Evolutionary conservation across 2,113 vertebrate species (phyloP).

Genomic region (Hemiscyllium ocellatum): DNA sequence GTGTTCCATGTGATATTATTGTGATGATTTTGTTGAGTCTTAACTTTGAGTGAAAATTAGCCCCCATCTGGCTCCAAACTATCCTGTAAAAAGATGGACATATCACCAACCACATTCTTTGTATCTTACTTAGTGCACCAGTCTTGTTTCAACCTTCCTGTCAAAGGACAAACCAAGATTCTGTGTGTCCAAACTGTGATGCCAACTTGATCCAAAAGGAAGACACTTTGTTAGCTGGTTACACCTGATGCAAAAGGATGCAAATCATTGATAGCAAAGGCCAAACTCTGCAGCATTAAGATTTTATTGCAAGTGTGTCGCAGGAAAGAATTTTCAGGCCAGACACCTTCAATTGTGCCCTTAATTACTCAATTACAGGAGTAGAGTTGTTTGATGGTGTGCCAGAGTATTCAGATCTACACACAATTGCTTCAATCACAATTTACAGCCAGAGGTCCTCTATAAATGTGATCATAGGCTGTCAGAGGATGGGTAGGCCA

Average conservation of each 20-base stretch:
- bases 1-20: too few relatives aligned
- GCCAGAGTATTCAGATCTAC: not conserved
- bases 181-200: not conserved
- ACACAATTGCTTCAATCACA: not conserved
- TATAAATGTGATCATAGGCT: too few relatives aligned
- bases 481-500: too few relatives aligned
- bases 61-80: too few relatives aligned
- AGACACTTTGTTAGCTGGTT: not conserved
- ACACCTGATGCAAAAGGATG: not conserved
- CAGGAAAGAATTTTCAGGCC: not conserved
- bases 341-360: not conserved
- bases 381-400: not conserved
- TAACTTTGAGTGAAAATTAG: too few relatives aligned
- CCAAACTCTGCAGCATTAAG: not conserved
- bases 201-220: not conserved
- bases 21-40: too few relatives aligned
- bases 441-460: not conserved
- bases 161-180: too few relatives aligned
- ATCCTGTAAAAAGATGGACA: too few relatives aligned
- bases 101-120: too few relatives aligned
- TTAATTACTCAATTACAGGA: not conserved
- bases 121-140: too few relatives aligned
- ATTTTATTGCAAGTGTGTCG: not conserved
- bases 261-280: not conserved
- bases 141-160: too few relatives aligned